phyloP scores from a whole-genome alignment of 2,888 invertebrate species.

The Gymnoscelis rufifasciata region DNA sequence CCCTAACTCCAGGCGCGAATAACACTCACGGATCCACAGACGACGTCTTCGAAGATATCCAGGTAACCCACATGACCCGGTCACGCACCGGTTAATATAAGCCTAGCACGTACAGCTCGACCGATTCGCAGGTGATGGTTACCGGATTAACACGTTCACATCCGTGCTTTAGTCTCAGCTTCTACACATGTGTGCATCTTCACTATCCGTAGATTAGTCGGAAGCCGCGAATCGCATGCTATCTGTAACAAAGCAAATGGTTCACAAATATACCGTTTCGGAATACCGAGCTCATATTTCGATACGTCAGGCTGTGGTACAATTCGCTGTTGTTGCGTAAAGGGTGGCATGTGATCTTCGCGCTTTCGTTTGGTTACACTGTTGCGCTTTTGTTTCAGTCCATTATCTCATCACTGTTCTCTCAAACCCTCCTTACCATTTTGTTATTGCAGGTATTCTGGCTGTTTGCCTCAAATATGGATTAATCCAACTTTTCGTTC shows the following conservation, averaged over 20 bases:
- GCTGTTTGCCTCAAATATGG: slow-evolving; percentile 24
- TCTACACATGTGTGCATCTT: slow-evolving; percentile 47
- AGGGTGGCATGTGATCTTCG: slow-evolving; percentile 36
- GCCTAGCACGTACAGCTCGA: slow-evolving; percentile 30
- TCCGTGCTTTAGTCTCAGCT: slow-evolving; percentile 60
- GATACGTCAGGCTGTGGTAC: slow-evolving; percentile 50
- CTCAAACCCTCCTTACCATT: slow-evolving; percentile 24
- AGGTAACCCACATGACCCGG: slow-evolving; percentile 46
- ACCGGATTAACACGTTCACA: slow-evolving; percentile 75
- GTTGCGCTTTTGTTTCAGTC: slow-evolving; percentile 28
- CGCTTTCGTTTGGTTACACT: slow-evolving; percentile 38
- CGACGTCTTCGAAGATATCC: slow-evolving; percentile 73
- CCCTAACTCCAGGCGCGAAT: slow-evolving; percentile 60
- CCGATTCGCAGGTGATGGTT: slow-evolving; percentile 63
- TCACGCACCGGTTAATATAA: not conserved
- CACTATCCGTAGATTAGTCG: slow-evolving; percentile 42
- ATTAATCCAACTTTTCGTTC: too few relatives aligned
- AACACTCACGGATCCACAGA: slow-evolving; percentile 68
- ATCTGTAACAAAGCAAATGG: slow-evolving; percentile 37
- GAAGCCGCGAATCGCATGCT: slow-evolving; percentile 37
- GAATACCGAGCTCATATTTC: slow-evolving; percentile 76
- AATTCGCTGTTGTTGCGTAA: slow-evolving; percentile 34
- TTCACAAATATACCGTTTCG: slow-evolving; percentile 50
- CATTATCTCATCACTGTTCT: slow-evolving; percentile 18
- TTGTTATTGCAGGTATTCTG: slow-evolving; percentile 33